Conservation (phyloP, 2,888 invertebrate genomes). For the Pseudoips prasinana region DNA sequence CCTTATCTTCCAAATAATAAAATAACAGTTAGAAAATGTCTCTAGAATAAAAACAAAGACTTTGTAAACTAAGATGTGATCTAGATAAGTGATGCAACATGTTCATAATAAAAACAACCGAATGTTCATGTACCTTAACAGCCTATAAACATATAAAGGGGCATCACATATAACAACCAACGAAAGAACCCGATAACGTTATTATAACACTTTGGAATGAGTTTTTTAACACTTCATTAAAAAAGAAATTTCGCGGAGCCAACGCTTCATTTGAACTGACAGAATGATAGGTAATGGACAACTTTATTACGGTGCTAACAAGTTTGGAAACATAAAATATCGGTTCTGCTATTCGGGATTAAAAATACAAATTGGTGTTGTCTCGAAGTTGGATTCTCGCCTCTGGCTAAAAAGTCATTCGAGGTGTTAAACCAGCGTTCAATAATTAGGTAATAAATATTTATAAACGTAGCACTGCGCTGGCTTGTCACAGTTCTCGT, state of each 20-base stretch:
- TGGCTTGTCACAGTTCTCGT: conserved; percentile 53
- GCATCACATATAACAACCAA: conserved; percentile 32
- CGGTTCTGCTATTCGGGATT: conserved; percentile 28
- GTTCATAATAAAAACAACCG: conserved; percentile 27
- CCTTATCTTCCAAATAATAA: conserved; percentile 14
- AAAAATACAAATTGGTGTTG: conserved; percentile 46
- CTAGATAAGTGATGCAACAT: conserved; percentile 17
- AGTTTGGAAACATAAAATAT: conserved; percentile 35
- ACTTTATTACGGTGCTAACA: conserved; percentile 54
- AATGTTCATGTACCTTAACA: conserved; percentile 30
- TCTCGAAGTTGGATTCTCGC: conserved; percentile 42
- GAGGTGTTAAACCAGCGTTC: conserved; percentile 59
- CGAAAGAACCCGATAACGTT: conserved; percentile 26
- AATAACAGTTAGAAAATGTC: no score
- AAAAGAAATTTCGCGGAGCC: conserved; percentile 32
- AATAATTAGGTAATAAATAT: conserved; percentile 78
- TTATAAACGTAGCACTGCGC: conserved; percentile 64
- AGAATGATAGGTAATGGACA: conserved; percentile 53
- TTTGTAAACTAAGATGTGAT: conserved; percentile 9
- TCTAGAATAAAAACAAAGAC: no score
- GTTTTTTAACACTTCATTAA: conserved; percentile 29
- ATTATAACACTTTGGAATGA: conserved; percentile 24
- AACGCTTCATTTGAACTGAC: conserved; percentile 34
- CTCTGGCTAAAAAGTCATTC: conserved; percentile 52
- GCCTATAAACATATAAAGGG: conserved; percentile 17